A percentile compares a stretch with the other conserved stretches of the same genome.
Conservation (phyloP, 2,888 invertebrate genomes). For the Apantesis nais region DNA sequence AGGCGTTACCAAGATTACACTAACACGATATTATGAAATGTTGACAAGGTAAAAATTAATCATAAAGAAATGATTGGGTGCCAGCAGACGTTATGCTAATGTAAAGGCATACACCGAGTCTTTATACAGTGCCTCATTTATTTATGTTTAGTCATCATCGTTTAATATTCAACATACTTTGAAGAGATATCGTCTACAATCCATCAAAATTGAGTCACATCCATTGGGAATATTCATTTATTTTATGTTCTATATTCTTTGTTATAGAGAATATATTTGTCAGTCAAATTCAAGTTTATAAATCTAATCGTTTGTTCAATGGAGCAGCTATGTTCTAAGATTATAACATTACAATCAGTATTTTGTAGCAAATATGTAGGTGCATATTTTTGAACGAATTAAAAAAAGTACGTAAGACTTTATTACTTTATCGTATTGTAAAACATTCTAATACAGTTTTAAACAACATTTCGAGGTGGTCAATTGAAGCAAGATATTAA, state of each 20-base stretch:
- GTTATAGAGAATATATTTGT: constrained; percentile 47
- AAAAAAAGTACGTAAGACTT: background rate
- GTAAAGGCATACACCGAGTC: constrained; percentile 53
- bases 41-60: constrained; percentile 74
- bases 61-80: constrained; percentile 62
- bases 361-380: background rate
- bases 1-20: constrained; percentile 72
- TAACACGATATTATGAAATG: constrained; percentile 65
- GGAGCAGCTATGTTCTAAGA: constrained; percentile 19
- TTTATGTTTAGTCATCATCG: constrained; percentile 78
- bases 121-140: constrained; percentile 71
- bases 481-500: too few species aligned
- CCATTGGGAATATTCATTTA: constrained; percentile 31
- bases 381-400: background rate
- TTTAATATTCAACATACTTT: constrained; percentile 74
- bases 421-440: background rate
- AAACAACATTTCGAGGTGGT: too few species aligned
- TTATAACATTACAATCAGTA: background rate
- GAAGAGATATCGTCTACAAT: constrained; percentile 70
- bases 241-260: constrained; percentile 47
- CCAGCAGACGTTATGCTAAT: constrained; percentile 64
- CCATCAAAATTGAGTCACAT: constrained; percentile 68
- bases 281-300: constrained; percentile 55
- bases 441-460: background rate
- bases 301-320: constrained; percentile 36